Evolutionary conservation across 1,140 invertebrate species (phyloP).

Genomic region (Lucilia sericata): DNA sequence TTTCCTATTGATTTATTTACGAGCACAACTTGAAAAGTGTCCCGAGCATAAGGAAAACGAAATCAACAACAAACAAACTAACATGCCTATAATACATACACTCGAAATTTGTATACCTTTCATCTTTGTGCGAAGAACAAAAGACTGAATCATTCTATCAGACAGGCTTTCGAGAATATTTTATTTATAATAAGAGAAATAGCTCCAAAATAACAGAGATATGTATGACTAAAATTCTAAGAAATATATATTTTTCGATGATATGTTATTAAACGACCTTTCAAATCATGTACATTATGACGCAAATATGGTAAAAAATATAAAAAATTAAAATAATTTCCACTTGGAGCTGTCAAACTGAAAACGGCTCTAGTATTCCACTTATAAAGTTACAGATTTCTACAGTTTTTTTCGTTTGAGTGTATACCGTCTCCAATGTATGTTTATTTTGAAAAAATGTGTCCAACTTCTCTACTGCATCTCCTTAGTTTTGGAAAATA

Average conservation of each 20-base stretch:
- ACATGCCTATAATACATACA: constrained; percentile 1
- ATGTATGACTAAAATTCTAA: too few species aligned
- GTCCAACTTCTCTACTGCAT: constrained; percentile 16
- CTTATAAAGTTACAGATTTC: neutral
- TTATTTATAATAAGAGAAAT: too few species aligned
- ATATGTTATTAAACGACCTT: too few species aligned
- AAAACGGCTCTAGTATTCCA: neutral
- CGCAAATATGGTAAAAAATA: too few species aligned
- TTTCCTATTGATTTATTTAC: constrained; percentile 66
- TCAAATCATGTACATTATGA: too few species aligned
- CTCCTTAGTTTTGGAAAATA: constrained; percentile 25
- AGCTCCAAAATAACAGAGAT: too few species aligned
- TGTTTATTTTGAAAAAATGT: neutral
- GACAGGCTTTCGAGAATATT: too few species aligned
- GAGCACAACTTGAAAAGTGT: constrained; percentile 51
- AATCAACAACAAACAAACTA: constrained; percentile 25
- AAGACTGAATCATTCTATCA: too few species aligned
- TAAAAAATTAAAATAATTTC: too few species aligned
- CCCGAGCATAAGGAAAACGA: constrained; percentile 30
- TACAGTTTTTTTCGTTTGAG: neutral
- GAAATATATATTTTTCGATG: too few species aligned
- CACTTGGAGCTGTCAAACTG: too few species aligned
- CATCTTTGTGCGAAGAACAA: too few species aligned
- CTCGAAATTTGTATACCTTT: neutral
- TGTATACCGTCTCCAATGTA: neutral